Base-by-base conservation (phyloP, 2,888 invertebrate species). In the Pammene aurita region DNA sequence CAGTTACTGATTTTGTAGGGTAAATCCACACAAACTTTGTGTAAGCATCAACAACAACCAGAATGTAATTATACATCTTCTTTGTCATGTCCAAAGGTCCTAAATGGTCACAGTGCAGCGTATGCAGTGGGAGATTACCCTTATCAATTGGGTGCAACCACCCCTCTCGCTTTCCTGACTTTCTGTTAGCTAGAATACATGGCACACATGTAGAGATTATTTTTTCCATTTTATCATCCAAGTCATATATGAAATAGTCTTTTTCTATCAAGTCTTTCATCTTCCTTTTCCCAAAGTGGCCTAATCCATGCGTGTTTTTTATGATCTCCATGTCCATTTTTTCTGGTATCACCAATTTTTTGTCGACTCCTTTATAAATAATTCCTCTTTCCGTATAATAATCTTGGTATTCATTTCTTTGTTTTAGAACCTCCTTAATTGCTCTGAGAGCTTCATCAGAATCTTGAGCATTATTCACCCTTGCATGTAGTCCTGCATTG, bases 21-120 rank as follows among this genome's bases (percentile, higher is more conserved):
- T 77, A 85, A 0, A 85, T 13, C 82, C 86, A 85, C 0, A 74
- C 76, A 75, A 84, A 85, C 62, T 85, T 86, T 0, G 82, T 82
- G 54, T 83, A 85, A 0, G 72, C 78, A 71, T 87, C 84, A 0
- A 85, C 70, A 0, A 84, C 72, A 84, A 84, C n/a, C 67, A 60
- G 7, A 35, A 35, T 35, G 7, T 35, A 35, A 7, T 35, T 35
- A 7, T 35, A 35, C 35, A 35, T 35, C 66, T 82, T 84, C 1
- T 74, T 74, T 0, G 83, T 84, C 4, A 76, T 74, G 0, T 77
- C 73, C 13, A 83, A 44, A 0, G 83, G 84, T 9, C 84, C 84
- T 0, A 87, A 52, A 58, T 84, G 86, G 56, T 86, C 85, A 0
- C 80, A 46, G 63, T 85, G 82, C 6, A 79, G 72, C 0, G 82